phyloP scores from a whole-genome alignment of 2,888 invertebrate species.

The Trichogramma dendrolimi region DNA sequence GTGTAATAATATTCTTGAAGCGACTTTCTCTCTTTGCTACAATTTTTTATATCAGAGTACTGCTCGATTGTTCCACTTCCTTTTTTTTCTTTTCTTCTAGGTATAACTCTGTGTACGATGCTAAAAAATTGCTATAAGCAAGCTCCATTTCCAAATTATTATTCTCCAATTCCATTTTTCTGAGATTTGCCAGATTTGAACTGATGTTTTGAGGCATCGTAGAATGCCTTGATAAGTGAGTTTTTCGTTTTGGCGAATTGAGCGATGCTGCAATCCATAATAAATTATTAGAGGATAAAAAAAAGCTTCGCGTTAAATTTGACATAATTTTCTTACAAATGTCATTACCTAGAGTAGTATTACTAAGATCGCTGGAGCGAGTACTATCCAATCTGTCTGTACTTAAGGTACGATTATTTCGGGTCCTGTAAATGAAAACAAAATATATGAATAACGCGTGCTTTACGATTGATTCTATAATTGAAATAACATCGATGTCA shows the following conservation, averaged over 20 bases:
- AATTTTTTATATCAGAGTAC: constrained; percentile 18
- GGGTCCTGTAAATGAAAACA: constrained; percentile 7
- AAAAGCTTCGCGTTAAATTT: too few relatives aligned
- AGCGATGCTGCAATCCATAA: constrained; percentile 4
- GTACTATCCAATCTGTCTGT: constrained; percentile 16
- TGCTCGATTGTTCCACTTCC: constrained; percentile 14
- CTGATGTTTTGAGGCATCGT: constrained; percentile 5
- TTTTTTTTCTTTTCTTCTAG: constrained; percentile 21
- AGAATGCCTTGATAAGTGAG: constrained; percentile 15
- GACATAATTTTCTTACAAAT: too few relatives aligned
- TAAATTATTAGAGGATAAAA: too few relatives aligned
- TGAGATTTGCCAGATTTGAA: constrained; percentile 11
- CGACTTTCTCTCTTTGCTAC: constrained; percentile 16
- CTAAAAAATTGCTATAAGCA: constrained; percentile 17
- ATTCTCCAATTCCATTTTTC: constrained; percentile 25
- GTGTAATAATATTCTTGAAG: constrained; percentile 15
- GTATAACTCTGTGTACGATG: constrained; percentile 18
- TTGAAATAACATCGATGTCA: too few relatives aligned
- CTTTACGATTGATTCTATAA: neutral
- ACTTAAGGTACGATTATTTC: constrained; percentile 8
- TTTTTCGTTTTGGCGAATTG: constrained; percentile 19
- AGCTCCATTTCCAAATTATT: constrained; percentile 26
- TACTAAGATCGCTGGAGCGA: too few relatives aligned
- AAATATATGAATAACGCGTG: neutral
- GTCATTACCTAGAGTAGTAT: too few relatives aligned